phyloP scores from a whole-genome alignment of 2,113 vertebrate genomes.

The Chloropsis hardwickii region DNA sequence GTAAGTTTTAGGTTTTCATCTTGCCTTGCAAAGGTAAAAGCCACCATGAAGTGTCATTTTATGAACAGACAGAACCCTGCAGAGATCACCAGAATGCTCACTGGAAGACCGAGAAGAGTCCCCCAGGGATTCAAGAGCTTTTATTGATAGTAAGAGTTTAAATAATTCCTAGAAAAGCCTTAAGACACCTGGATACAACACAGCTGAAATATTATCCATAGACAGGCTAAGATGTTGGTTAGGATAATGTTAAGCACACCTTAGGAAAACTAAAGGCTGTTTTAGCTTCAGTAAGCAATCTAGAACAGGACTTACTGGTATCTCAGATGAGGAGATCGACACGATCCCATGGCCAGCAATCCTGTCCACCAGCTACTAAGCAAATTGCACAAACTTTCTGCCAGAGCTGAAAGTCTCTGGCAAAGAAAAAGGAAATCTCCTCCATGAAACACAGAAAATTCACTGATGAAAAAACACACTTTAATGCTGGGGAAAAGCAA shows the following conservation, averaged over 20 bases:
- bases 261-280: neutral
- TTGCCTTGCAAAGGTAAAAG: neutral
- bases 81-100: neutral
- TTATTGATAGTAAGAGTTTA: neutral
- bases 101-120: neutral
- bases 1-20: neutral
- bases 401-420: accelerated
- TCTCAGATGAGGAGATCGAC: neutral
- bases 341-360: neutral
- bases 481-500: neutral
- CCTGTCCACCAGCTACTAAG: neutral
- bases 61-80: neutral
- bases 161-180: neutral
- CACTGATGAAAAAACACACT: neutral
- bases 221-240: neutral
- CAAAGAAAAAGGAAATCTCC: neutral
- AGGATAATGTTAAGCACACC: neutral
- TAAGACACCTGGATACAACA: neutral
- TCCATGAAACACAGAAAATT: neutral
- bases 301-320: neutral
- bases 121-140: neutral
- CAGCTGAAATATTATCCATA: neutral
- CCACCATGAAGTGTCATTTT: neutral
- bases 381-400: neutral
- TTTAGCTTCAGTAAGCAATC: neutral